Base-by-base conservation (phyloP, 2,113 vertebrate species). In the Chaetops frenatus region DNA sequence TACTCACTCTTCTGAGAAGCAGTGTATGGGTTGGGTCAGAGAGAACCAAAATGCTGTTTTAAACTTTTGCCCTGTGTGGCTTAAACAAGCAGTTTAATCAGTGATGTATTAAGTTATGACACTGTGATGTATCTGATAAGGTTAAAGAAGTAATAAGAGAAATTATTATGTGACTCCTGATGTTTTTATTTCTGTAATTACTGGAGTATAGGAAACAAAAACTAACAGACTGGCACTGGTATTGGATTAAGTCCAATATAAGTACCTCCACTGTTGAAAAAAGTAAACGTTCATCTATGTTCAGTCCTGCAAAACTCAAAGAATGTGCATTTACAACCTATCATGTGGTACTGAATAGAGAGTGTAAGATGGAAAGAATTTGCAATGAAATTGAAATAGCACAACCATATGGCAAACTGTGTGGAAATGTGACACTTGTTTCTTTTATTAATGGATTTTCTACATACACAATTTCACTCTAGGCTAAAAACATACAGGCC, bases 331-430 rank as follows among this genome's bases (percentile, higher is more conserved):
- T 96, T 92, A 88, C 67, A 88, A 60, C 25, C 38, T 91, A 91
- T 16, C 15, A 0, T 77, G 62, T 70, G 86, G 66, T 76, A 80
- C 79, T 51, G 58, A 93, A 81, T 42, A 66, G 54, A 64, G 40
- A 83, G 67, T 60, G 64, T 86, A 90, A 96, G 90, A 83, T 83
- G 92, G 96, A 96, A 97, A 83, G 86, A 96, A 96, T 78, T 83
- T 95, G 61, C 60, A 93, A 40, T 90, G 76, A 94, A 95, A 94
- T 86, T 84, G 88, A 92, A 95, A 93, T 71, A 94, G 76, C 60
- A 84, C 56, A 94, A 92, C 82, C 88, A 86, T 93, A 88, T 94
- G 94, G 93, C 60, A 92, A 87, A 86, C 92, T 83, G 70, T 69
- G 82, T 85, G 47, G 94, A 95, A 93, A 95, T 47, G 56, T 77